Evolutionary conservation across 1,140 invertebrate species (phyloP).

Genomic region (Mycetomoellerius zeteki): DNA sequence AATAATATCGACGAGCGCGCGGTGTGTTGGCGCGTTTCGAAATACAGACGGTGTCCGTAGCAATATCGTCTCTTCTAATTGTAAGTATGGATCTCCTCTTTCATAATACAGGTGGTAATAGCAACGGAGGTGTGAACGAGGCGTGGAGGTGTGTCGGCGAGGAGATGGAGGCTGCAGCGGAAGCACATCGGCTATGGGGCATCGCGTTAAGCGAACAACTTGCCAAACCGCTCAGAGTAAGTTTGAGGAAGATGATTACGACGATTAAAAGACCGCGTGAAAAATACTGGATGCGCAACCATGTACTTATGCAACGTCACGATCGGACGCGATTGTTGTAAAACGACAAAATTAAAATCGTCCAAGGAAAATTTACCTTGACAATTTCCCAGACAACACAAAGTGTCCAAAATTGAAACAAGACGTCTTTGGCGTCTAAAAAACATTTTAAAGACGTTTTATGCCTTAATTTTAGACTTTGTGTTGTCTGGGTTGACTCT

Average conservation of each 20-base stretch:
- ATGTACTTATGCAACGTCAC: neutral
- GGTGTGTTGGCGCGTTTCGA: neutral
- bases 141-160: slow-evolving; percentile 96
- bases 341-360: neutral
- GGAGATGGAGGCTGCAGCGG: slow-evolving; percentile 96
- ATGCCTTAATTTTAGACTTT: no score
- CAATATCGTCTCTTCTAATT: slow-evolving; percentile 12
- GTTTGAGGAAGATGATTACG: slow-evolving; percentile 41
- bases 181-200: slow-evolving; percentile 94
- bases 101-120: slow-evolving; percentile 88
- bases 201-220: slow-evolving; percentile 94
- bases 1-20: neutral
- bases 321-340: neutral
- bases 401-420: no score
- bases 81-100: slow-evolving; percentile 6
- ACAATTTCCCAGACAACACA: neutral
- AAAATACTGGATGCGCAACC: neutral
- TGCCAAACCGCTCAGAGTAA: slow-evolving; percentile 93
- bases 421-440: no score
- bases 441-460: no score
- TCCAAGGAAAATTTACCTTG: neutral
- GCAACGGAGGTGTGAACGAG: slow-evolving; percentile 93
- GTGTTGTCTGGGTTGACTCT: no score
- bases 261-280: no score
- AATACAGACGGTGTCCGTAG: neutral